Evolutionary conservation across 2,888 invertebrate species (phyloP), one percentile per base, ranked within the genome.

Genomic region (Hypercompe scribonia): DNA sequence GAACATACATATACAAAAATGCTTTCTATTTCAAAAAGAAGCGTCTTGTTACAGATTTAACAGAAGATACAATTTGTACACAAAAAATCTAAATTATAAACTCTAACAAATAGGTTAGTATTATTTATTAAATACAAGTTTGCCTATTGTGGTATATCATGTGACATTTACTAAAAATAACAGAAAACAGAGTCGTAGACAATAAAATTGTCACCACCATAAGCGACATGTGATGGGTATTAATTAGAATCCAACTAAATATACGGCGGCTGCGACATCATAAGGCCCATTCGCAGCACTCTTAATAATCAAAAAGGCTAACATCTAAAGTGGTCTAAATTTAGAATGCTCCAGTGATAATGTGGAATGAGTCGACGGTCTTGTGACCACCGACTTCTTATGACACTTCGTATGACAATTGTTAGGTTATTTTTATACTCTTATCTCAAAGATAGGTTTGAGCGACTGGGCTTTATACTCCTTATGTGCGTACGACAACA

Each of bases 301-400:
- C 24, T 39, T 74, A 75, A 81, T 90, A 91, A 93, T 92, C 87
- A 86, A 92, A 90, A 90, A 91, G 91, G 91, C 93, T 93, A 91
- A 90, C 88, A 86, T 85, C 85, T 90, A 85, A 90, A 91, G 87
- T 90, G 92, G 80, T 89, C 94, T 94, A 95, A 92, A 93, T 92
- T 90, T 95, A 95, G 94, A 89, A 75, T 79, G 73, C 70, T 79
- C 85, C 82, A 89, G 89, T 89, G 90, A 86, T 89, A 91, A 92
- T 89, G 89, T 89, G 88, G 84, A 85, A 82, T 85, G 85, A 90
- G 90, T 89, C 87, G 87, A 82, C 82, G 87, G 90, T 92, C 92
- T 91, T 90, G 92, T 92, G 93, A 93, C 88, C 83, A 81, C n/a
- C n/a, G n/a, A n/a, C n/a, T n/a, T n/a, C n/a, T n/a, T n/a, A n/a